phyloP scores from a whole-genome alignment of 1,140 invertebrate genomes.

The Drosophila kepulauana region DNA sequence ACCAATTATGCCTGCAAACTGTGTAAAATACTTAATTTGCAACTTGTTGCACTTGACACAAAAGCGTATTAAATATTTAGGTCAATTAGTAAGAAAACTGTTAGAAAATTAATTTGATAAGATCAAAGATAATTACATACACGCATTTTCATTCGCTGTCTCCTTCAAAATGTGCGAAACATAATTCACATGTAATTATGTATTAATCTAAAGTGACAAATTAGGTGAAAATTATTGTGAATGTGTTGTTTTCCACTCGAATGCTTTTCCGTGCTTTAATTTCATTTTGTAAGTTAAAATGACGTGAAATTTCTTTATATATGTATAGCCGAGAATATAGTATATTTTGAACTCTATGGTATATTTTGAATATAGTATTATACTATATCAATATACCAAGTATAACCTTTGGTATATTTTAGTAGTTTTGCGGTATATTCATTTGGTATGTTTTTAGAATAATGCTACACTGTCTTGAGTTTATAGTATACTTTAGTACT shows the following conservation, averaged over 20 bases:
- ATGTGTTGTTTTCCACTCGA: too few species aligned
- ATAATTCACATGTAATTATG: background rate
- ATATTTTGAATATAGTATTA: too few species aligned
- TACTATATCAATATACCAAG: too few species aligned
- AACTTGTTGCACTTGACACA: conserved; percentile 39
- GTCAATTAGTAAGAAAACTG: conserved; percentile 21
- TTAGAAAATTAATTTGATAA: conserved; percentile 24
- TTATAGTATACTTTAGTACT: too few species aligned
- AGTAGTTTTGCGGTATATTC: too few species aligned
- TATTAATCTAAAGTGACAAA: background rate
- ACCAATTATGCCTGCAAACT: conserved; percentile 22
- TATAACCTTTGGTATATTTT: too few species aligned
- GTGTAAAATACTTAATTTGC: conserved; percentile 28
- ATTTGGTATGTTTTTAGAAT: too few species aligned
- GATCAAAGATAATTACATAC: background rate
- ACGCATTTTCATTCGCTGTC: background rate
- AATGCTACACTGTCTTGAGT: too few species aligned
- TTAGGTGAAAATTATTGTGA: background rate
- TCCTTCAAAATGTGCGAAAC: background rate
- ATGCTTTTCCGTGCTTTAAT: too few species aligned
- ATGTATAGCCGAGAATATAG: background rate
- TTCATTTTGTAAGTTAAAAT: too few species aligned
- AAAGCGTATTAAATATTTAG: conserved; percentile 27
- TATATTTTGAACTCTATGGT: too few species aligned
- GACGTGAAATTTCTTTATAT: too few species aligned